Base-by-base conservation (phyloP, 2,113 vertebrate genomes). In the Seriola quinqueradiata region DNA sequence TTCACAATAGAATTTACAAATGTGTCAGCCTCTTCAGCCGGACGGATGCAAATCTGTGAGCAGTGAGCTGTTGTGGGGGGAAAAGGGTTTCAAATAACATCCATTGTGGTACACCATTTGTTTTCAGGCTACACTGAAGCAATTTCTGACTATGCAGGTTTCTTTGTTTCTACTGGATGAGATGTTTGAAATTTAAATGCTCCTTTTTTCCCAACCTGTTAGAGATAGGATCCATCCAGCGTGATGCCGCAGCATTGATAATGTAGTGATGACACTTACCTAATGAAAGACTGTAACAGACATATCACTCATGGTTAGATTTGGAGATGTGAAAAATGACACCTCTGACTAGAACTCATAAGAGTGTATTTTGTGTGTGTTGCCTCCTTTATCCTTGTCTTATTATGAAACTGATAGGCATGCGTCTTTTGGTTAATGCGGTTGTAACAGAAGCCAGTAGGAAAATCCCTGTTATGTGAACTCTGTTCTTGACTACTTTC, bases 1-100 rank as follows among this genome's bases (percentile, higher is more conserved):
- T 71, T 72, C 11, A 71, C 55, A 8, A 23, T 69, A 44, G 23
- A 25, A 32, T 76, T 72, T 4, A 60, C 36, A 10, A 83, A 46
- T 75, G n/a, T 46, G 21, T 36, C 44, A 14, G 36, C 9, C 36
- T 57, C 2, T 70, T 81, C 12, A 65, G n/a, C 12, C 71, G 57
- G 28, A 63, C 1, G n/a, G 38, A 89, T 89, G 81, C 89, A 89
- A 90, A 90, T 87, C 57, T 5, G 58, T 23, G 60, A 54, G 28
- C 25, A 68, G 4, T 25, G 46, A 79, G 42, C 28, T 57, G 36
- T 55, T 63, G 42, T 4, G 2, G 5, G 28, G 21, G 19, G n/a
- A 0, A 13, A 23, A 8, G 9, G 8, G 46, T 69, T 85, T 88
- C 79, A 90, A 88, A 91, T 85, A n/a, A 57, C 21, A 36, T 11